Evolutionary conservation across 2,113 vertebrate genomes (phyloP).

Genomic region (Hemibagrus wyckioides): DNA sequence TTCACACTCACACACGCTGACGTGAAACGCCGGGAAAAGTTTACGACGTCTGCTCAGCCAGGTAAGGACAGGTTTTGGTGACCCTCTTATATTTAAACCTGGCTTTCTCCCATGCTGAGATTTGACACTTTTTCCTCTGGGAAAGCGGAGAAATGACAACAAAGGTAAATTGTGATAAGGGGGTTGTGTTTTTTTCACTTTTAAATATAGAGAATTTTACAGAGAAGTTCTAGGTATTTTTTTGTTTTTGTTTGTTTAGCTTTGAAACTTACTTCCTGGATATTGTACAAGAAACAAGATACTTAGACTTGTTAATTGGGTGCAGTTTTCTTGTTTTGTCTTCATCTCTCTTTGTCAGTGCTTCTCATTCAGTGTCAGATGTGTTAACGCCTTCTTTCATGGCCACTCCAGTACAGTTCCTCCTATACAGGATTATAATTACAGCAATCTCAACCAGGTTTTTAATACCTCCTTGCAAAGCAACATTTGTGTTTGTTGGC

Average conservation of each 20-base stretch:
- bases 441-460: slow-evolving; percentile 13
- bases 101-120: neutral
- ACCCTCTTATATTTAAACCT: neutral
- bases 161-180: neutral
- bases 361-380: neutral
- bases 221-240: neutral
- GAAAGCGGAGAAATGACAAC: neutral
- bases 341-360: neutral
- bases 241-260: neutral
- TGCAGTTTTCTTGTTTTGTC: neutral
- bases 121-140: neutral
- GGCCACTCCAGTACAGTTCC: neutral
- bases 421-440: slow-evolving; percentile 7
- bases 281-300: neutral
- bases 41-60: neutral
- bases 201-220: neutral
- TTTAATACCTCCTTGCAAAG: slow-evolving; percentile 21
- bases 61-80: neutral
- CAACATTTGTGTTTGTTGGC: neutral
- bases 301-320: neutral
- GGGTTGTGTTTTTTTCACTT: neutral
- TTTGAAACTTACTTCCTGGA: slow-evolving; percentile 10
- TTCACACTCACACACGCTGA: neutral
- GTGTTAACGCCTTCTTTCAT: neutral
- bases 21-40: neutral